Conservation (phyloP, 2,113 vertebrate species). For the Pogona vitticeps region DNA sequence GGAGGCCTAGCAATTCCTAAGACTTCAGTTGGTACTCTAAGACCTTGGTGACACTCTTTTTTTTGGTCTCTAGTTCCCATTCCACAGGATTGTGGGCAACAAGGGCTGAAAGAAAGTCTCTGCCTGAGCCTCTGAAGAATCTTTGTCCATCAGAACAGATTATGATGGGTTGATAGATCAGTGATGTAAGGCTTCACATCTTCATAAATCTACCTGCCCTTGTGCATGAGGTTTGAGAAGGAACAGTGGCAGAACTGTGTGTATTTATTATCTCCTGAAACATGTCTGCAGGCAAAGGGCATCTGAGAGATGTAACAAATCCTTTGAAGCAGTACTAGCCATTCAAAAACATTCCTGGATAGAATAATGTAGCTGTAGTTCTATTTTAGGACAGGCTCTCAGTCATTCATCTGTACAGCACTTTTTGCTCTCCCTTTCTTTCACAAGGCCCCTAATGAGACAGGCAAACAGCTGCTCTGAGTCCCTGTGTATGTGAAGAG, state of each 20-base stretch:
- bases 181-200: background rate
- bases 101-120: background rate
- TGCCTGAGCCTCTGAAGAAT: background rate
- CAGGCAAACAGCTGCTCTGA: slow-evolving; percentile 27
- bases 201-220: background rate
- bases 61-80: too few species aligned
- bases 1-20: too few species aligned
- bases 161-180: background rate
- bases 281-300: background rate
- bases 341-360: background rate
- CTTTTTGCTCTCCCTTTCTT: slow-evolving; percentile 10
- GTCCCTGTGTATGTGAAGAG: background rate
- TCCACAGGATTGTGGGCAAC: too few species aligned
- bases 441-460: background rate
- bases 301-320: background rate
- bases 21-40: too few species aligned
- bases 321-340: background rate
- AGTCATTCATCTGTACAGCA: slow-evolving; percentile 2
- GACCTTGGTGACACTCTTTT: too few species aligned
- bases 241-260: background rate
- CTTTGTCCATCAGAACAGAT: background rate
- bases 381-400: background rate
- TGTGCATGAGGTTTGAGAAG: background rate
- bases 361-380: background rate
- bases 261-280: background rate